Conservation (phyloP, 2,797 vertebrate species). For the Peromyscus attwateri region DNA sequence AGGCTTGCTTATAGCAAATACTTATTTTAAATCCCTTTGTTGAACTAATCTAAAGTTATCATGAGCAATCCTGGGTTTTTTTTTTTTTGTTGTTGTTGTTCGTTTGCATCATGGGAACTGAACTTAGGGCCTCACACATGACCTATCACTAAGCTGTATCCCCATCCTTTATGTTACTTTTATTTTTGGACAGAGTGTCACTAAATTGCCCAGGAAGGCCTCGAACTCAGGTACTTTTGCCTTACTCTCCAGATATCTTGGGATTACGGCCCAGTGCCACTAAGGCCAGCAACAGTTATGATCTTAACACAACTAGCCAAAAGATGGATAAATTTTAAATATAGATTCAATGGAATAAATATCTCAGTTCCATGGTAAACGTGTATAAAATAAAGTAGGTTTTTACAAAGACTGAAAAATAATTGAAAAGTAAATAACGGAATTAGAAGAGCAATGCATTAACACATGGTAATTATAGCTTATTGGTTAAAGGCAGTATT, state of each 20-base stretch:
- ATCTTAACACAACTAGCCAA: background rate
- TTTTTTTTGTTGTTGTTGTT: background rate
- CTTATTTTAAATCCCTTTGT: background rate
- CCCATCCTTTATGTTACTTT: background rate
- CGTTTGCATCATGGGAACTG: background rate
- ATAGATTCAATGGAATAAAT: slow-evolving; percentile 76
- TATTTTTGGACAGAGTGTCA: background rate
- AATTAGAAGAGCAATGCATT: background rate
- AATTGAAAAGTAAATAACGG: background rate
- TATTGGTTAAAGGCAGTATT: background rate
- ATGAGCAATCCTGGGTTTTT: background rate
- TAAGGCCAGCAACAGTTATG: background rate
- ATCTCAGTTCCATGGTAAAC: background rate
- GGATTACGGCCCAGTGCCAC: background rate
- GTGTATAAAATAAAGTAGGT: background rate
- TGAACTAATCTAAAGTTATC: slow-evolving; percentile 14
- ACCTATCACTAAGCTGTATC: background rate
- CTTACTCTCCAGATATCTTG: background rate
- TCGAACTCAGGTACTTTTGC: background rate
- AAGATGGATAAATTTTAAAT: background rate
- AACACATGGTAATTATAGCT: background rate
- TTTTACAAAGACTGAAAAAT: slow-evolving; percentile 48
- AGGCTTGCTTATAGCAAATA: background rate
- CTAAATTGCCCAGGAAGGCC: background rate
- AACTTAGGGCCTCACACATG: background rate